phyloP scores from a whole-genome alignment of 2,113 vertebrate genomes.

The Alligator mississippiensis region DNA sequence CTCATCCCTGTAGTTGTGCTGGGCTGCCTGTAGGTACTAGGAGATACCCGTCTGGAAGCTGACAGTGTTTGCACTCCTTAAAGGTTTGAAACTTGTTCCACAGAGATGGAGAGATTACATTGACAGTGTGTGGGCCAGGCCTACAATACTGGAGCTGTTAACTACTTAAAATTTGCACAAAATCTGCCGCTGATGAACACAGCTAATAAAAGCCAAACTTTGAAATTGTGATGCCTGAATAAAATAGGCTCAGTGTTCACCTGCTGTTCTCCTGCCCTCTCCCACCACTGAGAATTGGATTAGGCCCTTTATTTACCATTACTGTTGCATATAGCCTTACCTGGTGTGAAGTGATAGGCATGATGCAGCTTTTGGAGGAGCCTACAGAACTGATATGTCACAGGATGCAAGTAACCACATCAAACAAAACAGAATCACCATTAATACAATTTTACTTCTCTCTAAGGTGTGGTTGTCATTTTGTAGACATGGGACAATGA shows the following conservation, averaged over 20 bases:
- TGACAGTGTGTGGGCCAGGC: neutral
- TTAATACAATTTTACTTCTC: neutral
- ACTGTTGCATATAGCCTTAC: neutral
- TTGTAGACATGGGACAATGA: neutral
- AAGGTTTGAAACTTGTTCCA: neutral
- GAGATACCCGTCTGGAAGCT: neutral
- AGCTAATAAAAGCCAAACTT: neutral
- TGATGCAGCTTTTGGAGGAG: neutral
- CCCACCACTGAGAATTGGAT: neutral
- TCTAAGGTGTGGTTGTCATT: neutral
- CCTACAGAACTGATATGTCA: neutral
- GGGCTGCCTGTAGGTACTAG: neutral
- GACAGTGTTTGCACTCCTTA: accelerated
- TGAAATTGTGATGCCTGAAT: neutral
- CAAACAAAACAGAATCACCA: neutral
- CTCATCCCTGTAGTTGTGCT: conserved; percentile 37
- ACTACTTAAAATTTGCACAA: neutral
- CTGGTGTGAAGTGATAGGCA: neutral
- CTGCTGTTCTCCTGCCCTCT: neutral
- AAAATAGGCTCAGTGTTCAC: neutral
- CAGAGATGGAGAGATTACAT: neutral
- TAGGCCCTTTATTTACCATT: neutral
- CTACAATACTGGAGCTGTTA: neutral
- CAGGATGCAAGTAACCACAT: neutral
- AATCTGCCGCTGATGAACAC: conserved; percentile 1